These are phyloP conservation scores for Hemiprocne comata DNA, from an alignment of 2,113 vertebrate species.

Conservation along the genomic window DNA sequence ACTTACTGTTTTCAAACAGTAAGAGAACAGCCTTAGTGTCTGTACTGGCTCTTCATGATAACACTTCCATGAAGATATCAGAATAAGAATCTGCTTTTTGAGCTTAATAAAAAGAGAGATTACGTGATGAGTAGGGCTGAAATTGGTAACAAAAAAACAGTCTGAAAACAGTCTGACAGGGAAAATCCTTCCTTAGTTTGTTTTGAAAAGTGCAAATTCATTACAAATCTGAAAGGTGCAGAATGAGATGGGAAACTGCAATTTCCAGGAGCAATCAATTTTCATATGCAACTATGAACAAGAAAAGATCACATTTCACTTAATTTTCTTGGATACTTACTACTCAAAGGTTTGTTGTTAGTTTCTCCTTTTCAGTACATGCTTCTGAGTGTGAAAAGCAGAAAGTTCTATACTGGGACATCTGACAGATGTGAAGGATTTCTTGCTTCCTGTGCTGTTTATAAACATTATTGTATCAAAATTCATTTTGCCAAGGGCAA, in stretches of 20 bases:
- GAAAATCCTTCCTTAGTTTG: background rate
- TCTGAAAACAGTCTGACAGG: background rate
- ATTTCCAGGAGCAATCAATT: background rate
- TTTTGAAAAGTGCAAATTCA: background rate
- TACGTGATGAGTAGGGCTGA: background rate
- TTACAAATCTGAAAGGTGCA: background rate
- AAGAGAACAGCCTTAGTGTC: background rate
- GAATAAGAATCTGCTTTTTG: background rate
- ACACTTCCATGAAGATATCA: background rate
- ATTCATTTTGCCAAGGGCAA: constrained; percentile 68
- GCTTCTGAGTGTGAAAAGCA: background rate
- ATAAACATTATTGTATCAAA: constrained; percentile 56
- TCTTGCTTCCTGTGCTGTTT: constrained; percentile 13
- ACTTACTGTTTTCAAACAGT: background rate
- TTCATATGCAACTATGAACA: background rate
- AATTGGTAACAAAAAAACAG: no score
- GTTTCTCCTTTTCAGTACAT: background rate
- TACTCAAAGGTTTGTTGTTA: background rate
- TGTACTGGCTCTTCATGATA: background rate
- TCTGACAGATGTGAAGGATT: constrained; percentile 23
- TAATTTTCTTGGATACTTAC: background rate
- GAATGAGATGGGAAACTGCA: background rate
- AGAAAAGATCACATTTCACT: background rate
- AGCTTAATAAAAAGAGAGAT: background rate
- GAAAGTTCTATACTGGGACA: background rate